Evolutionary conservation across 1,140 invertebrate genomes (phyloP), one percentile per base, ranked within the genome.

Genomic region (Nasonia vitripennis): DNA sequence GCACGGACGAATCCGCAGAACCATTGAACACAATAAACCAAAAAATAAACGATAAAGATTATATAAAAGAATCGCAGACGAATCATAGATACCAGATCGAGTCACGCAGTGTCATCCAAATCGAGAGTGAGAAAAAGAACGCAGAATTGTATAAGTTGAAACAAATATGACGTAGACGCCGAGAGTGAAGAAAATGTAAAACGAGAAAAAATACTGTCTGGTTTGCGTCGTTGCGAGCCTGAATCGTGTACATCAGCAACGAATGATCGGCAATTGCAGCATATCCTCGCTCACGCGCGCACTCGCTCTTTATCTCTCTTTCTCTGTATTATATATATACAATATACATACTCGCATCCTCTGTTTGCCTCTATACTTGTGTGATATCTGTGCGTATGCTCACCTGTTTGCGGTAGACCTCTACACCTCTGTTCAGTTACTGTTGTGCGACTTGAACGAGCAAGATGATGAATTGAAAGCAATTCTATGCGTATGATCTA

Each of bases 191-290:
- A 17, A 14, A 12, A 71, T 27, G 23, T 68, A 78, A 68, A 37
- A 7, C 1, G 23, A 37, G 9, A 81, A 62, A 68, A 79, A 55
- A 83, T 79, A 86, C 81, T 86, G 85, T 86, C 77, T 83, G 85
- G 81, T 83, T 86, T 45, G 81, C 81, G 77, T 83, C 62, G 10
- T 74, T 82, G 27, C 45, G 23, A 83, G 78, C 31, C 37, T 75
- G 9, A 14, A 67, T 17, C 37, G 62, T 80, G 27, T 12, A 45
- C 2, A 11, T n/a, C 10, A 67, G 7, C 34, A 81, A 31, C 11
- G 71, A 62, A 62, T 41, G 34, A 55, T 51, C 81, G 74, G 74
- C 51, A 78, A 86, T 45, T 85, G 55, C 70, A 87, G 55, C 70
- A 87, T 74, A 27, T 75, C 68, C 71, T 80, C 67, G 48, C 67